These are phyloP conservation scores for Amiota communis DNA, from an alignment of 2,888 invertebrate genomes.

Conservation along the genomic window DNA sequence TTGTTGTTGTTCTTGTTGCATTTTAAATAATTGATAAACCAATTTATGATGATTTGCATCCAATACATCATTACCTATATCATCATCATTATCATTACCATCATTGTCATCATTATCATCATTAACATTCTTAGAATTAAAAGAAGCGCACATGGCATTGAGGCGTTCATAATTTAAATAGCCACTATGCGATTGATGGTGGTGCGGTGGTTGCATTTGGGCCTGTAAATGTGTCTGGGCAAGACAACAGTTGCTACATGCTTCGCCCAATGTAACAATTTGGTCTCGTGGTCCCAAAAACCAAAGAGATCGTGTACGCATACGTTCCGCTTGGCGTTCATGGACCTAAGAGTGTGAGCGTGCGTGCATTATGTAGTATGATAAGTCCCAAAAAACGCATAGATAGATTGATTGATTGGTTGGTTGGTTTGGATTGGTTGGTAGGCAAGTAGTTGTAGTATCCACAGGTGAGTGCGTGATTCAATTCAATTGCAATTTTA, in stretches of 20 bases:
- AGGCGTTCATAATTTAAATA: conserved; percentile 68
- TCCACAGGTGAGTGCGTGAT: not conserved
- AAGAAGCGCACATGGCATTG: conserved; percentile 50
- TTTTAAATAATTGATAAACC: conserved; percentile 64
- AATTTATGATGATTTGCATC: conserved; percentile 47
- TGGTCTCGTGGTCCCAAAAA: conserved; percentile 78
- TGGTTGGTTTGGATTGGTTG: too few relatives aligned
- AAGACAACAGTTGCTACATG: conserved; percentile 70
- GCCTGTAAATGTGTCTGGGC: conserved; percentile 47
- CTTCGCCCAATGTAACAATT: conserved; percentile 64
- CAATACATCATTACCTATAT: not conserved
- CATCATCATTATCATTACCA: not conserved
- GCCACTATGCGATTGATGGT: conserved; percentile 51
- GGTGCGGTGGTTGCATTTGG: conserved; percentile 31
- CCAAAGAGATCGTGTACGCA: conserved; percentile 98
- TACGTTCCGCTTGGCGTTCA: conserved; percentile 95
- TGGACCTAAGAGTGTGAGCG: conserved; percentile 81
- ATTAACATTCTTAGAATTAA: too few relatives aligned
- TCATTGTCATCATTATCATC: conserved; percentile 41
- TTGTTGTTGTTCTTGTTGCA: conserved; percentile 57
- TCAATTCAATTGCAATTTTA: not conserved
- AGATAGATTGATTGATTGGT: not conserved
- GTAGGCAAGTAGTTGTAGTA: not conserved
- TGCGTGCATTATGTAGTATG: not conserved
- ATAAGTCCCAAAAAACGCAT: not conserved